A percentile compares a stretch with the other conserved stretches of the same genome.
Conservation (phyloP, 2,113 vertebrate genomes). For the Nicator chloris region DNA sequence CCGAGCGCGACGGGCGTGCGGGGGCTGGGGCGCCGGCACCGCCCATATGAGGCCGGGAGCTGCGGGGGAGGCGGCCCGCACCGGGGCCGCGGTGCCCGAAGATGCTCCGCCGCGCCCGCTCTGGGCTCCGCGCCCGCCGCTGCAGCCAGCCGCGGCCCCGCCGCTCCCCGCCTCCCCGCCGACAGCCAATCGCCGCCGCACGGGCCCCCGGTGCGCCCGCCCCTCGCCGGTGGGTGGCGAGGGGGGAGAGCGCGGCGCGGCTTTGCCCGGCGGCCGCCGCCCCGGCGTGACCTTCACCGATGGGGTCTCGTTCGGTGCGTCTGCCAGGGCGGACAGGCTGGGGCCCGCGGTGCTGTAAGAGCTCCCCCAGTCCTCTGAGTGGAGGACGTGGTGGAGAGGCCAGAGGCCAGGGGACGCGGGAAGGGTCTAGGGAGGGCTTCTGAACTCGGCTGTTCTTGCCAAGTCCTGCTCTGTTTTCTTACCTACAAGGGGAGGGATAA, state of each 20-base stretch:
- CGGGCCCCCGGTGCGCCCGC: neutral
- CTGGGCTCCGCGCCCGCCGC: conserved; percentile 17
- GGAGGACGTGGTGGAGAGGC: neutral
- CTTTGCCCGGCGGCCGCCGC: neutral
- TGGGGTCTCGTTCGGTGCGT: neutral
- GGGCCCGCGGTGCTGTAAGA: neutral
- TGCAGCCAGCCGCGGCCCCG: conserved; percentile 13
- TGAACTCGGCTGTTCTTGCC: neutral
- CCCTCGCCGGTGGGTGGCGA: neutral
- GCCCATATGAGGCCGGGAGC: conserved; percentile 36
- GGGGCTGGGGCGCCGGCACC: conserved; percentile 13
- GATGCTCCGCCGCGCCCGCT: neutral
- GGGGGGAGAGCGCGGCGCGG: neutral
- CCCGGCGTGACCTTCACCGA: conserved; percentile 11
- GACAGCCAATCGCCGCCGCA: conserved; percentile 8
- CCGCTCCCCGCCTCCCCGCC: neutral
- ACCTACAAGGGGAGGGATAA: neutral
- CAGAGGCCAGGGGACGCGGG: neutral
- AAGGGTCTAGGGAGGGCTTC: neutral
- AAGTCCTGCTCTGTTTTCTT: neutral
- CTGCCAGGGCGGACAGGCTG: neutral
- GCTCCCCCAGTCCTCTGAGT: neutral
- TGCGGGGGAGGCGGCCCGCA: neutral
- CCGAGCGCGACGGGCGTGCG: conserved; percentile 58
- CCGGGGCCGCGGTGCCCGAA: neutral